These are phyloP conservation scores for Scortum barcoo DNA, from an alignment of 2,113 vertebrate species.

Conservation along the genomic window DNA sequence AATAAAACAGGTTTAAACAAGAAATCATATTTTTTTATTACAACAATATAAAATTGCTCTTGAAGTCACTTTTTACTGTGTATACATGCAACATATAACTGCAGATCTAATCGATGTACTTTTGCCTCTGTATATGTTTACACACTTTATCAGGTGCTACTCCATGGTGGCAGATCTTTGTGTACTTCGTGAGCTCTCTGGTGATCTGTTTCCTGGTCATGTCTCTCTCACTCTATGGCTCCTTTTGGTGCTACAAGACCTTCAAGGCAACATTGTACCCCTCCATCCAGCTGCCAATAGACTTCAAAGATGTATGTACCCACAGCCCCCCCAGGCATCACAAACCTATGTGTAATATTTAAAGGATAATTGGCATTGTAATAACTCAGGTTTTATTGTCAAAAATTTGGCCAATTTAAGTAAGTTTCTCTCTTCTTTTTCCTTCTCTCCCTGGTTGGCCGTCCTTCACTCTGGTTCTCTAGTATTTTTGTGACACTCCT, in stretches of 20 bases:
- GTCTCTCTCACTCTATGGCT: constrained; percentile 4
- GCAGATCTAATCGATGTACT: neutral
- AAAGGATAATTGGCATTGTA: neutral
- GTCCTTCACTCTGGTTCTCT: neutral
- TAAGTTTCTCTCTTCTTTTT: neutral
- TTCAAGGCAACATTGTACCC: constrained; percentile 65
- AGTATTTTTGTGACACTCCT: constrained; percentile 59
- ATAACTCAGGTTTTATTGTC: neutral
- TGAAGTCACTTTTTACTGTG: too few relatives aligned
- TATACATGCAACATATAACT: too few relatives aligned
- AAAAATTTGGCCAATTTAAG: neutral
- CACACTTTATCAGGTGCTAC: constrained; percentile 57
- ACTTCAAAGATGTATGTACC: constrained; percentile 69
- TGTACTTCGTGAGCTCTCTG: constrained; percentile 71
- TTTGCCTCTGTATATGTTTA: neutral
- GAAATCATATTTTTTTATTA: too few relatives aligned
- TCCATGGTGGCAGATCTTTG: constrained; percentile 65
- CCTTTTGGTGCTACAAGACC: constrained; percentile 29
- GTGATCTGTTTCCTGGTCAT: constrained; percentile 49
- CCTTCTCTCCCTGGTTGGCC: neutral
- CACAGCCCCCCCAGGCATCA: neutral
- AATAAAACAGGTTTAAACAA: too few relatives aligned
- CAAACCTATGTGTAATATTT: neutral
- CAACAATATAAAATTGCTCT: too few relatives aligned
- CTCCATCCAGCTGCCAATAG: constrained; percentile 48